Conservation (phyloP, 2,113 vertebrate genomes). For the Nasalis larvatus region DNA sequence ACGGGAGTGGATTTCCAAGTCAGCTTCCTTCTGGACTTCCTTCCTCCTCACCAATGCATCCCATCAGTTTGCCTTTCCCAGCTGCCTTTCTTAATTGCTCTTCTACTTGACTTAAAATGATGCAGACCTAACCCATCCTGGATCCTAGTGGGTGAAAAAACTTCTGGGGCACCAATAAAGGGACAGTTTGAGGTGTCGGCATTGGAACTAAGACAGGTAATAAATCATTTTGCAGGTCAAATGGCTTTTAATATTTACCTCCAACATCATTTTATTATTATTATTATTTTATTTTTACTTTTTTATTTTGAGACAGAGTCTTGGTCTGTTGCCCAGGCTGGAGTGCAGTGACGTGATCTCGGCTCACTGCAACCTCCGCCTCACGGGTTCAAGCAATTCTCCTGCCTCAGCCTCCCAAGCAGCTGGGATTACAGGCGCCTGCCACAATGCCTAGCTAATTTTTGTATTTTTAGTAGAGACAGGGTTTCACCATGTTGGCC, state of each 20-base stretch:
- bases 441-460: no score
- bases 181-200: background rate
- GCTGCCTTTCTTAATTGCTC: background rate
- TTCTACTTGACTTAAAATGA: background rate
- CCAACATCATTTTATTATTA: background rate
- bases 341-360: no score
- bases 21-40: background rate
- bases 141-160: background rate
- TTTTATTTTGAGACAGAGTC: no score
- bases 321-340: no score
- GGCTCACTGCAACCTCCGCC: no score
- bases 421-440: no score
- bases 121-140: background rate
- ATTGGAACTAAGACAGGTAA: background rate
- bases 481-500: no score
- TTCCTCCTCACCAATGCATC: background rate
- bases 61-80: rapidly evolving
- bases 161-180: background rate
- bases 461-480: no score
- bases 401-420: no score
- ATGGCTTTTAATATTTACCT: background rate
- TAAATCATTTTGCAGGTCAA: background rate
- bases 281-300: no score
- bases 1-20: background rate
- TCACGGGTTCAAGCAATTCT: no score